Evolutionary conservation across 2,113 vertebrate genomes (phyloP).

Genomic region (Corythoichthys intestinalis): DNA sequence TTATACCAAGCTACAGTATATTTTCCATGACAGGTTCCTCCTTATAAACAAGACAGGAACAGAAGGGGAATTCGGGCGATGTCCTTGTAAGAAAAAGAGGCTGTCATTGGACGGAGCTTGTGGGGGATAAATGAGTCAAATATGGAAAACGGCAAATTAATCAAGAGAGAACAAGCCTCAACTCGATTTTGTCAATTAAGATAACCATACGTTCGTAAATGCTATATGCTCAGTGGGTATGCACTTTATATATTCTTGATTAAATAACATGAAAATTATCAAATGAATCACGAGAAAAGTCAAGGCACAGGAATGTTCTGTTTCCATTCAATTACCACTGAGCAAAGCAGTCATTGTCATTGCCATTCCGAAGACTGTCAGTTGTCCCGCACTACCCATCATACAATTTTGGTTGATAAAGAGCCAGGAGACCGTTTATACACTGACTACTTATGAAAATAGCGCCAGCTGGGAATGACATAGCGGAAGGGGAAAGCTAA

Average conservation of each 20-base stretch:
- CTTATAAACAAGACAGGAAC: constrained; percentile 2
- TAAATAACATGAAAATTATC: not conserved
- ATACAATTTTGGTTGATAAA: not conserved
- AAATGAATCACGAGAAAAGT: not conserved
- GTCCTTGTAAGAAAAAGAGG: constrained; percentile 1
- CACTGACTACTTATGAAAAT: not conserved
- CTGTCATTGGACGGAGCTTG: constrained; percentile 1
- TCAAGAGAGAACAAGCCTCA: not conserved
- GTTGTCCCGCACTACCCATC: not conserved
- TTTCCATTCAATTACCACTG: not conserved
- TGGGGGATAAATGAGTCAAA: not conserved
- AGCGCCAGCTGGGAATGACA: not conserved
- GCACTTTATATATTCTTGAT: not conserved
- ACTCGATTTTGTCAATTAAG: not conserved
- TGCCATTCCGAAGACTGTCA: not conserved
- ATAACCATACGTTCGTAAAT: not conserved
- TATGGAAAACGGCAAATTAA: not conserved
- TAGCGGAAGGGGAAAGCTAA: not conserved
- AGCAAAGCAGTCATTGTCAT: not conserved
- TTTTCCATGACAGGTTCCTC: not conserved
- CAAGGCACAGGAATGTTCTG: not conserved
- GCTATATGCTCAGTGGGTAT: not conserved
- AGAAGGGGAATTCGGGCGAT: not conserved
- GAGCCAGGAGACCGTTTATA: not conserved
- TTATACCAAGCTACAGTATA: constrained; percentile 2